Evolutionary conservation across 2,888 invertebrate species (phyloP), one percentile per base, ranked within the genome.

Genomic region (Trichacis sp.): DNA sequence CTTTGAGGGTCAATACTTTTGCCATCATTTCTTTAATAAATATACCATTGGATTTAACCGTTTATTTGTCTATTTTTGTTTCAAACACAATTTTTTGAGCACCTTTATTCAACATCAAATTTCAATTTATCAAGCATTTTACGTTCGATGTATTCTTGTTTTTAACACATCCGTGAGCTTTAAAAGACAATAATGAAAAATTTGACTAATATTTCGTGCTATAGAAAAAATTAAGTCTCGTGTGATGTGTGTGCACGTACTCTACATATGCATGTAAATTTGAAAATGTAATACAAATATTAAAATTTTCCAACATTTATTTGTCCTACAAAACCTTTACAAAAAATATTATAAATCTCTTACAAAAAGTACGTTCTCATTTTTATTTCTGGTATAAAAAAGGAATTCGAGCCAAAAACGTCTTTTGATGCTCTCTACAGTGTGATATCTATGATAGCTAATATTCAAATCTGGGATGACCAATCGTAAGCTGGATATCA

Each of bases 81-180:
- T 80, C 79, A 77, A 78, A 79, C 78, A 75, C 72, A 75, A 71
- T 74, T 75, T 58, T 73, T 77, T 77, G 77, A 79, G 77, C 77
- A 77, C 72, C 74, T 78, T 75, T 74, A 73, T 71, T 56, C 75
- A 74, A 76, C 70, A 63, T 74, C 64, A 62, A 73, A 75, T 75
- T 69, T 60, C 64, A 57, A 60, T 24, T 68, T 61, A 62, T 55
- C 51, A 57, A 65, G 57, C 59, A 47, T 64, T 29, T 24, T 48
- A 40, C 18, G 64, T 52, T 68, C 69, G 65, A 73, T 68, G 40
- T 40, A 9, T 2, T 14, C n/a, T 33, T 33, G 33, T n/a, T 12
- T 15, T 40, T 9, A 15, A 40, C 40, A 40, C 15, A 40, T 40
- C 15, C 40, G 14, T 40, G 40, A 40, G 40, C 40, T 40, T 40